Evolutionary conservation across 2,888 invertebrate species (phyloP).

Genomic region (Protodeltote pygarga): DNA sequence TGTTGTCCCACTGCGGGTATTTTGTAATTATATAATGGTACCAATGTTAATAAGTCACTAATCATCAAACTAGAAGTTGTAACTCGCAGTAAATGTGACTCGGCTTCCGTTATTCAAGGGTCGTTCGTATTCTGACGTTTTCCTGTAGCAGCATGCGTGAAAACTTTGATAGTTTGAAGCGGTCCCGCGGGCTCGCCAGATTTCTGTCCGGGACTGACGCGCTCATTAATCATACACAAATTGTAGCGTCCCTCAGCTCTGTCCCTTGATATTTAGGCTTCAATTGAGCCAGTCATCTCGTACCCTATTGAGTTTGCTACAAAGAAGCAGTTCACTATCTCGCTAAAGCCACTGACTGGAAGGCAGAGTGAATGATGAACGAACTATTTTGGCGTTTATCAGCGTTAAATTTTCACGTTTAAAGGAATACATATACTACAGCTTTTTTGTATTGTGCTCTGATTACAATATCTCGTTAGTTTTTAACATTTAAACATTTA

Average conservation of each 20-base stretch:
- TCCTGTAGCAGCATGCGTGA: conserved; percentile 27
- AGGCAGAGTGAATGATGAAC: conserved; percentile 54
- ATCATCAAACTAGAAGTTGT: too few species aligned
- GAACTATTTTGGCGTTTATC: conserved; percentile 33
- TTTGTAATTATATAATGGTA: too few species aligned
- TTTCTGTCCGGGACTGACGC: conserved; percentile 30
- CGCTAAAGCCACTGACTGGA: conserved; percentile 41
- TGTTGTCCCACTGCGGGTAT: too few species aligned
- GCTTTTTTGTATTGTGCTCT: neutral
- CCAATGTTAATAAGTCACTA: too few species aligned
- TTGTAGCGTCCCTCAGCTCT: conserved; percentile 50
- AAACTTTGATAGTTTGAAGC: conserved; percentile 63
- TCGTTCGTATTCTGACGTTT: conserved; percentile 10
- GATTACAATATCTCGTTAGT: neutral
- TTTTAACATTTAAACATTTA: conserved; percentile 11
- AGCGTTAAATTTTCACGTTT: conserved; percentile 34
- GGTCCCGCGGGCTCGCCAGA: conserved; percentile 62
- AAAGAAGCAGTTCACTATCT: conserved; percentile 58
- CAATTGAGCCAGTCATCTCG: conserved; percentile 76
- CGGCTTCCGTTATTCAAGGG: neutral
- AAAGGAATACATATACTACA: too few species aligned
- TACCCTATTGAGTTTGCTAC: conserved; percentile 57
- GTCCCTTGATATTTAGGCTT: conserved; percentile 66
- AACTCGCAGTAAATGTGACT: too few species aligned
- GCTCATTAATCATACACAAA: conserved; percentile 54